phyloP scores from a whole-genome alignment of 2,797 vertebrate genomes.

The Onychomys leucogaster region DNA sequence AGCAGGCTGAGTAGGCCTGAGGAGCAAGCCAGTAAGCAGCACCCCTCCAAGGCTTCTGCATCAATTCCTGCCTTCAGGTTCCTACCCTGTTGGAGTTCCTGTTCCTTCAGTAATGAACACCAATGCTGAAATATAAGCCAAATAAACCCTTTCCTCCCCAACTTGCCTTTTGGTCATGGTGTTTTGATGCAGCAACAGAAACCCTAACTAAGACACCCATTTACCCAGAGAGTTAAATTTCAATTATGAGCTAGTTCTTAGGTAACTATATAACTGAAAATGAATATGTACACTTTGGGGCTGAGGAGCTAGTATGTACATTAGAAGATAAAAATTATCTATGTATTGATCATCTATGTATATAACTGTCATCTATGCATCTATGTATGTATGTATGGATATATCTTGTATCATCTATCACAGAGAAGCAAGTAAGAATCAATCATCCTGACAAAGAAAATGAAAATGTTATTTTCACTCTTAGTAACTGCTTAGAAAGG shows the following conservation, averaged over 20 bases:
- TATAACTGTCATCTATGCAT: not conserved
- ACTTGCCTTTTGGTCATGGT: too few species aligned
- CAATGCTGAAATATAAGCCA: too few species aligned
- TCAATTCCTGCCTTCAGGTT: too few species aligned
- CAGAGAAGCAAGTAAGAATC: not conserved
- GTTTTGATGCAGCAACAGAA: too few species aligned
- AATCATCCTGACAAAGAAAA: slow-evolving; percentile 1
- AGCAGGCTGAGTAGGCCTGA: too few species aligned
- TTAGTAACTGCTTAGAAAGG: not conserved
- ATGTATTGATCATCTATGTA: not conserved
- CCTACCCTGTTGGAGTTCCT: too few species aligned
- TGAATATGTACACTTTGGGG: not conserved
- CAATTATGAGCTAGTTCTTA: not conserved
- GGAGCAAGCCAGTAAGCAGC: too few species aligned
- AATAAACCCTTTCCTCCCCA: too few species aligned
- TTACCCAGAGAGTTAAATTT: slow-evolving; percentile 2
- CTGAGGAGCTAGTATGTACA: not conserved
- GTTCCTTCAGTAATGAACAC: too few species aligned
- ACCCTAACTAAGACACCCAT: too few species aligned
- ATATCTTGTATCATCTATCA: not conserved
- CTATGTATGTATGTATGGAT: not conserved
- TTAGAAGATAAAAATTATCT: not conserved
- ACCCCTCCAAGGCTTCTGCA: too few species aligned
- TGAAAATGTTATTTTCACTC: slow-evolving; percentile 6
- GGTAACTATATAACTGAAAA: not conserved